Conservation (phyloP, 2,113 vertebrate species). For the Tauraco erythrolophus region DNA sequence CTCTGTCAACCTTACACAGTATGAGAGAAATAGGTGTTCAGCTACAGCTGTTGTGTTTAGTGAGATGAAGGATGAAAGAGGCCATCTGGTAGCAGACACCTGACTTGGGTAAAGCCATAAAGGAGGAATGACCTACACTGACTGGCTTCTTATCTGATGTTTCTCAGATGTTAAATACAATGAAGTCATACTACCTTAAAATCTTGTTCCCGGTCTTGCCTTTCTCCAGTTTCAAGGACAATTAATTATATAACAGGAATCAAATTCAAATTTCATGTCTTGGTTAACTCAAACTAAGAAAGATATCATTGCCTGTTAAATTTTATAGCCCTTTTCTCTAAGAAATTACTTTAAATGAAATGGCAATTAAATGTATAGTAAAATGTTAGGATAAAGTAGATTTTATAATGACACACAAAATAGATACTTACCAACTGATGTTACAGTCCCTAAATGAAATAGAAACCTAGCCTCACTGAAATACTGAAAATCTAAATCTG, state of each 20-base stretch:
- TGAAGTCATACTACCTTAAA: background rate
- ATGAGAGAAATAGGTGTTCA: background rate
- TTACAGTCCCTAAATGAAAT: background rate
- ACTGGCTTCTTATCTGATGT: background rate
- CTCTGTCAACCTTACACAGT: background rate
- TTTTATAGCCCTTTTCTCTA: slow-evolving; percentile 13
- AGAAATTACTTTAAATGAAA: slow-evolving; percentile 38
- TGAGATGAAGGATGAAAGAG: background rate
- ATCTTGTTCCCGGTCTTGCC: background rate
- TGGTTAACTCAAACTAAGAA: slow-evolving; percentile 39
- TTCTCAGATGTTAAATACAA: background rate
- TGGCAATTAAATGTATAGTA: background rate
- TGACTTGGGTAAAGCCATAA: background rate
- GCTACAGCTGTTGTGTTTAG: background rate
- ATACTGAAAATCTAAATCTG: background rate
- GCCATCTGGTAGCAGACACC: background rate
- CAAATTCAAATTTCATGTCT: slow-evolving; percentile 22
- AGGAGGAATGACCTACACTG: background rate
- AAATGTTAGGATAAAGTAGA: background rate
- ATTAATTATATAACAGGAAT: slow-evolving; percentile 23
- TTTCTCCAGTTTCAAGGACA: slow-evolving; percentile 12
- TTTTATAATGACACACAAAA: background rate
- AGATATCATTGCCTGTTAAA: slow-evolving; percentile 52
- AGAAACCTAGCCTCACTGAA: background rate
- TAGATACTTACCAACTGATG: background rate